These are phyloP conservation scores for Muscidifurax raptorellus DNA, from an alignment of 1,140 invertebrate genomes.

Conservation along the genomic window DNA sequence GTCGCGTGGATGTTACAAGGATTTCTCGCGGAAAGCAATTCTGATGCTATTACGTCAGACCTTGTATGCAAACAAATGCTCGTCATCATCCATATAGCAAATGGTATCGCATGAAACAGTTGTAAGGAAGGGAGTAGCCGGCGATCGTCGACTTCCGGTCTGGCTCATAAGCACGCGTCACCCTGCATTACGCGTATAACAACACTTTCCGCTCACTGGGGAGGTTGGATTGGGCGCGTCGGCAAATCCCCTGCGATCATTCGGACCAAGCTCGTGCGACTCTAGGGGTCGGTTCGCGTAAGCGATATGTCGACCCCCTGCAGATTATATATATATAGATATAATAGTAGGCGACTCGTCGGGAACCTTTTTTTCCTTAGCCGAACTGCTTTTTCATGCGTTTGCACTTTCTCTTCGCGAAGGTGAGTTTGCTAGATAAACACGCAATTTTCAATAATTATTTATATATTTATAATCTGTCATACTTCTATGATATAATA, in stretches of 20 bases:
- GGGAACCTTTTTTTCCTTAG: not conserved
- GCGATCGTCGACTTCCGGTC: slow-evolving; percentile 69
- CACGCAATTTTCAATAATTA: too few species aligned
- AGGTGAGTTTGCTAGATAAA: too few species aligned
- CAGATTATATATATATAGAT: not conserved
- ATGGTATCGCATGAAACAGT: slow-evolving; percentile 41
- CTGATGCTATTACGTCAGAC: too few species aligned
- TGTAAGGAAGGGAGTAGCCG: slow-evolving; percentile 21
- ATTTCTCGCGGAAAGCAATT: too few species aligned
- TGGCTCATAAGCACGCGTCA: slow-evolving; percentile 70
- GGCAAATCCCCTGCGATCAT: slow-evolving; percentile 22
- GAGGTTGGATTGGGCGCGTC: not conserved
- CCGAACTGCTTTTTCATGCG: not conserved
- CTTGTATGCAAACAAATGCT: too few species aligned
- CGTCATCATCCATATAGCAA: too few species aligned
- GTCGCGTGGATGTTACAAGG: not conserved
- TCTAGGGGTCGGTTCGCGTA: slow-evolving; percentile 60
- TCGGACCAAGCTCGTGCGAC: not conserved
- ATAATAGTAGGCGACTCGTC: not conserved
- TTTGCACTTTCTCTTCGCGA: not conserved
- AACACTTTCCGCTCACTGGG: slow-evolving; percentile 67
- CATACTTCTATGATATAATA: not conserved
- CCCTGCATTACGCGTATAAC: slow-evolving; percentile 69
- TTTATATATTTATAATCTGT: not conserved
- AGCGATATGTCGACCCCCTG: slow-evolving; percentile 63